Percentiles rank a stretch among this genome's conserved stretches.
These are phyloP conservation scores for Hafferia zeledoni DNA, from an alignment of 2,797 vertebrate genomes.

Conservation along the genomic window DNA sequence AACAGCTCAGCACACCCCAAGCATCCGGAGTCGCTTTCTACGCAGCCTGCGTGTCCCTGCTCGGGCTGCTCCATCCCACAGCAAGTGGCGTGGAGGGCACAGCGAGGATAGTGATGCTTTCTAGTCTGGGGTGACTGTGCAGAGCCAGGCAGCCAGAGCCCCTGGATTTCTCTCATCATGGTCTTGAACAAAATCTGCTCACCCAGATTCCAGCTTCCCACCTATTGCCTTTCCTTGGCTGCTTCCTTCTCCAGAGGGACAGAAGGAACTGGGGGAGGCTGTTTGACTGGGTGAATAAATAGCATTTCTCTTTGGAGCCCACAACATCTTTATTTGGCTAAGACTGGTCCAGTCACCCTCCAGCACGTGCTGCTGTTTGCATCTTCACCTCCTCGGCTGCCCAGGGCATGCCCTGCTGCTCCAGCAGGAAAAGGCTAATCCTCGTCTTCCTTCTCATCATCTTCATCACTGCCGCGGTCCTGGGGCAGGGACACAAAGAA, in stretches of 20 bases:
- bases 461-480: neutral
- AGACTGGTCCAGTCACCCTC: neutral
- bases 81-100: accelerated
- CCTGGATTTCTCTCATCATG: neutral
- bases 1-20: neutral
- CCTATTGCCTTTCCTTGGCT: neutral
- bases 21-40: neutral
- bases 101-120: neutral
- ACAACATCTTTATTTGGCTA: conserved; percentile 43
- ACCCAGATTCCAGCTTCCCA: neutral
- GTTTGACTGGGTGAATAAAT: neutral
- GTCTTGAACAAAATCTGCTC: neutral
- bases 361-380: accelerated
- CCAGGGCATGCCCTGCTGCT: accelerated
- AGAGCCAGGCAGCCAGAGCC: neutral
- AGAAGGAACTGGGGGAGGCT: neutral
- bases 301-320: neutral
- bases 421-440: neutral
- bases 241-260: neutral
- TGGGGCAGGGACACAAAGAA: neutral
- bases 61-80: neutral
- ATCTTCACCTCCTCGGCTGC: accelerated
- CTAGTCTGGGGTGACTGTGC: accelerated
- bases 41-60: neutral
- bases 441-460: neutral